A percentile compares a stretch with the other conserved stretches of the same genome.
Evolutionary conservation across 2,113 vertebrate species (phyloP).

Genomic region (Pollimyrus isidori): DNA sequence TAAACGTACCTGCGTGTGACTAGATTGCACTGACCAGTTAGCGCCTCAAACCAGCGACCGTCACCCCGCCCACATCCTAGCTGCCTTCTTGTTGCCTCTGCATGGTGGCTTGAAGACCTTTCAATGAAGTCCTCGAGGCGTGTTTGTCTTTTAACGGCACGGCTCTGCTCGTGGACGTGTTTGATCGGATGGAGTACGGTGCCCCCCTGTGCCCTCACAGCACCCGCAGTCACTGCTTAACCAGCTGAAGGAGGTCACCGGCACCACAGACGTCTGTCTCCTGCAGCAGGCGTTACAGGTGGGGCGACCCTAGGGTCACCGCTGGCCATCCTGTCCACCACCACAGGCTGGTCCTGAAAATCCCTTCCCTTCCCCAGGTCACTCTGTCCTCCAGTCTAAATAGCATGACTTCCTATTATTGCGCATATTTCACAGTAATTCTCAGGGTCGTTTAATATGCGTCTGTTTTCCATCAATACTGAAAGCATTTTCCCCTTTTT

Average conservation of each 20-base stretch:
- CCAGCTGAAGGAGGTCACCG: constrained; percentile 92
- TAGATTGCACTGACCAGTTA: too few relatives aligned
- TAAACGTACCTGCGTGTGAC: too few relatives aligned
- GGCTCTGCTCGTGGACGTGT: too few relatives aligned
- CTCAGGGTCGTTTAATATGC: background rate
- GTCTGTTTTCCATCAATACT: background rate
- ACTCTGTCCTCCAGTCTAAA: background rate
- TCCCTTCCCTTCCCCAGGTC: background rate
- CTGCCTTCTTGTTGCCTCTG: too few relatives aligned
- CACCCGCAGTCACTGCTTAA: constrained; percentile 96
- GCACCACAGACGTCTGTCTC: constrained; percentile 89
- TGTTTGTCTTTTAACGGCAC: background rate
- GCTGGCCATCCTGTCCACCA: background rate
- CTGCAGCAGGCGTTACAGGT: constrained; percentile 96
- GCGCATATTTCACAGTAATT: background rate
- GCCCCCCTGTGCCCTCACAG: constrained; percentile 44
- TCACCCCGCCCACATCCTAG: too few relatives aligned
- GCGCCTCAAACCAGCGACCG: too few relatives aligned
- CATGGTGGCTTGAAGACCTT: too few relatives aligned
- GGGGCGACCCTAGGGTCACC: constrained; percentile 18
- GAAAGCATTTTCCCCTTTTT: background rate
- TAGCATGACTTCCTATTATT: background rate
- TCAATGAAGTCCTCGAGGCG: too few relatives aligned
- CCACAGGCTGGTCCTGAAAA: background rate
- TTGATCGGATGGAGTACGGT: background rate